phyloP scores from a whole-genome alignment of 1,140 invertebrate species.

The Dryas iulia region DNA sequence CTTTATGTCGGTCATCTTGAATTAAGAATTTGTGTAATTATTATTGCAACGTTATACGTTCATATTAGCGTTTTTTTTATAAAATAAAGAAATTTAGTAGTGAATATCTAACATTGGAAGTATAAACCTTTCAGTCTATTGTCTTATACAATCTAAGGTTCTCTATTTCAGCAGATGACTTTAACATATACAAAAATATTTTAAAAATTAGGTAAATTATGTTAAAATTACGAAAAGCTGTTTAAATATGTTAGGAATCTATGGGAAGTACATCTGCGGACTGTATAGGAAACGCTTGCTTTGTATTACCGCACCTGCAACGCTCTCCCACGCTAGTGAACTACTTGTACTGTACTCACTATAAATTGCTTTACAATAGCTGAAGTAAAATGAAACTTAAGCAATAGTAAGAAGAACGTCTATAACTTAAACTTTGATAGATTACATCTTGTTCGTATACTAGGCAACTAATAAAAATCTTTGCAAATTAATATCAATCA shows the following conservation, averaged over 20 bases:
- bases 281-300: constrained; percentile 54
- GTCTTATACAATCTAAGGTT: no score
- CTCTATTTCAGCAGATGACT: not conserved
- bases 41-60: no score
- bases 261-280: constrained; percentile 62
- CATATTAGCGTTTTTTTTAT: no score
- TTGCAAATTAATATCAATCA: not conserved
- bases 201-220: not conserved
- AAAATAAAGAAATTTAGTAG: no score
- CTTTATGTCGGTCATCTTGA: no score
- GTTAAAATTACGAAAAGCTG: not conserved
- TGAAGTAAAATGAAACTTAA: constrained; percentile 5
- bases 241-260: constrained; percentile 31
- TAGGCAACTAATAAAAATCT: not conserved
- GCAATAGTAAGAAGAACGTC: not conserved
- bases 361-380: constrained; percentile 20
- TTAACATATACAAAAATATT: not conserved
- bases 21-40: no score
- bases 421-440: not conserved
- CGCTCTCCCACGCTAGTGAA: constrained; percentile 65
- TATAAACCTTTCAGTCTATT: no score
- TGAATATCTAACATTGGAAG: no score
- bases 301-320: constrained; percentile 67
- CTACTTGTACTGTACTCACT: constrained; percentile 34
- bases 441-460: not conserved